These are phyloP conservation scores for Tenthredo distinguenda DNA, from an alignment of 2,888 invertebrate genomes.

Conservation along the genomic window DNA sequence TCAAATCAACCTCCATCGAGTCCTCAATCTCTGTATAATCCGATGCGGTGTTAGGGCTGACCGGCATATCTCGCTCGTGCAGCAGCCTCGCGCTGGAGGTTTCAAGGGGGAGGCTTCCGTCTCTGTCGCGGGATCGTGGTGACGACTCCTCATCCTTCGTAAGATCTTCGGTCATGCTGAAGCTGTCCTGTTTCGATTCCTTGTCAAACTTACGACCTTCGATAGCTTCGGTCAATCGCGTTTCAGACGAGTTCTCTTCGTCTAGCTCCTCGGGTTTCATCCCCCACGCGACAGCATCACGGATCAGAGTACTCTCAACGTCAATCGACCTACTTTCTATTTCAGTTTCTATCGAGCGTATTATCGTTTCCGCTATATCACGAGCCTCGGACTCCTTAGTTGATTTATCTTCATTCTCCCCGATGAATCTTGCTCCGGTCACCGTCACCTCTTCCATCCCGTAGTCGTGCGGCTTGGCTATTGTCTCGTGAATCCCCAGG, in stretches of 20 bases:
- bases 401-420: slow-evolving; percentile 54
- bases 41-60: slow-evolving; percentile 74
- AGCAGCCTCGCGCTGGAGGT: slow-evolving; percentile 67
- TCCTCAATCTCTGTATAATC: slow-evolving; percentile 73
- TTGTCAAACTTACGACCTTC: not conserved
- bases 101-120: slow-evolving; percentile 66
- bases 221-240: not conserved
- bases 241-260: slow-evolving; percentile 46
- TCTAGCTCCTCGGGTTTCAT: slow-evolving; percentile 23
- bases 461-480: not conserved
- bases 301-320: slow-evolving; percentile 61
- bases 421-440: slow-evolving; percentile 43
- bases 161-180: slow-evolving; percentile 71
- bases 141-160: slow-evolving; percentile 73
- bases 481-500: not conserved
- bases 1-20: slow-evolving; percentile 64
- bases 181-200: slow-evolving; percentile 67
- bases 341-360: slow-evolving; percentile 72
- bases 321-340: slow-evolving; percentile 67
- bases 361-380: slow-evolving; percentile 70
- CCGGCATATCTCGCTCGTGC: slow-evolving; percentile 70
- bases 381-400: slow-evolving; percentile 63
- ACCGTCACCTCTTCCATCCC: not conserved
- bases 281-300: slow-evolving; percentile 46
- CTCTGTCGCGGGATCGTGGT: slow-evolving; percentile 62